These are phyloP conservation scores for Netelia fuscicornis DNA, from an alignment of 2,888 invertebrate species.

Conservation along the genomic window DNA sequence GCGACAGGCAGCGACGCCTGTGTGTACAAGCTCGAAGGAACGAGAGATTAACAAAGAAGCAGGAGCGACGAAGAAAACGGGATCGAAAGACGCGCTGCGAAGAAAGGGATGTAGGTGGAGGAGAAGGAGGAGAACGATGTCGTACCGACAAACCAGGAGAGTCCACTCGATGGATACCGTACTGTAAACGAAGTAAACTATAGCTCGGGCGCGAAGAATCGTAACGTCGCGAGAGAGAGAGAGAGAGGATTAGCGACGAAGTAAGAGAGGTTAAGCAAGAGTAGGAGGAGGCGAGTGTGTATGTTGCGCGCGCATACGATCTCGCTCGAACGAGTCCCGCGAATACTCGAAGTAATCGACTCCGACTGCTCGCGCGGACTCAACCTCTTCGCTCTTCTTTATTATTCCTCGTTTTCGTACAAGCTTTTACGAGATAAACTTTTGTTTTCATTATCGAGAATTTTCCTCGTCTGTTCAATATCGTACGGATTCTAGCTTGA, in stretches of 20 bases:
- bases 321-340: slow-evolving; percentile 49
- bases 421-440: neutral
- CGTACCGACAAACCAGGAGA: slow-evolving; percentile 4
- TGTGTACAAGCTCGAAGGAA: slow-evolving; percentile 1
- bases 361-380: slow-evolving; percentile 52
- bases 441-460: neutral
- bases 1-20: slow-evolving; percentile 6
- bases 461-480: too few relatives aligned
- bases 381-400: slow-evolving; percentile 9
- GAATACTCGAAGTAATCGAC: slow-evolving; percentile 66
- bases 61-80: slow-evolving; percentile 26
- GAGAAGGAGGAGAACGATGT: slow-evolving; percentile 34
- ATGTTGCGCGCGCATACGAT: slow-evolving; percentile 23
- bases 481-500: too few relatives aligned
- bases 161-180: slow-evolving; percentile 40
- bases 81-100: slow-evolving; percentile 30
- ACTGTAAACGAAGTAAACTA: slow-evolving; percentile 55
- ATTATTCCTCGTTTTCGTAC: slow-evolving; percentile 25
- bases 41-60: slow-evolving; percentile 33
- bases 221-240: slow-evolving; percentile 32
- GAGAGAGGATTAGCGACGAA: slow-evolving; percentile 36
- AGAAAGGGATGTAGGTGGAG: neutral
- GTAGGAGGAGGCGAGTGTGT: slow-evolving; percentile 29
- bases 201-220: slow-evolving; percentile 45
- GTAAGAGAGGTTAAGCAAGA: slow-evolving; percentile 23